A percentile compares a stretch with the other conserved stretches of the same genome.
These are phyloP conservation scores for Crypturellus tataupa DNA, from an alignment of 2,797 vertebrate genomes.

Conservation along the genomic window DNA sequence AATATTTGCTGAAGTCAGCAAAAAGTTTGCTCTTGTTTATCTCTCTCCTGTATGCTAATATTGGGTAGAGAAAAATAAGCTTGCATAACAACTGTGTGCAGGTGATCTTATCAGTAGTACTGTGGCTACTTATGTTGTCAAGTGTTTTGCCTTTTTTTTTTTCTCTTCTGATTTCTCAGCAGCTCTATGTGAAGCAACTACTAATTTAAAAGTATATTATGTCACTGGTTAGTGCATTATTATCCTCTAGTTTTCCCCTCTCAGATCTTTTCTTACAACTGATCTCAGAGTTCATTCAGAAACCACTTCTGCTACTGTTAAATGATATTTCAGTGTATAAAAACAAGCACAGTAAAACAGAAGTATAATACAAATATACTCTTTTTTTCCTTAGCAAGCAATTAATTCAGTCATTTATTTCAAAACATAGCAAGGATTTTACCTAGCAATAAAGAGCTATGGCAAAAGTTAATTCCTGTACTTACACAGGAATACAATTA, in stretches of 20 bases:
- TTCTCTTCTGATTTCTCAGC: background rate
- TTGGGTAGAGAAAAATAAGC: background rate
- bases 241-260: background rate
- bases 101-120: background rate
- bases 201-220: background rate
- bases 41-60: background rate
- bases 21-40: background rate
- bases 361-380: background rate
- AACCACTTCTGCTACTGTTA: background rate
- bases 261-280: background rate
- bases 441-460: background rate
- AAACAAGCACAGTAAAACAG: background rate
- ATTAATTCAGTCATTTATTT: background rate
- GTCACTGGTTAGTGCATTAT: background rate
- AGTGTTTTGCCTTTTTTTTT: background rate
- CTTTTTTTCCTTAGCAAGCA: background rate
- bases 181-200: background rate
- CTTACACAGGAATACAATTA: background rate
- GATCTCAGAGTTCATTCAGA: background rate
- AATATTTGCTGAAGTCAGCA: background rate
- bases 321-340: background rate
- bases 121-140: background rate
- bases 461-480: background rate
- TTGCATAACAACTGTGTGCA: background rate
- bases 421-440: background rate